These are phyloP conservation scores for Nicator chloris DNA, from an alignment of 2,113 vertebrate genomes.

Conservation along the genomic window DNA sequence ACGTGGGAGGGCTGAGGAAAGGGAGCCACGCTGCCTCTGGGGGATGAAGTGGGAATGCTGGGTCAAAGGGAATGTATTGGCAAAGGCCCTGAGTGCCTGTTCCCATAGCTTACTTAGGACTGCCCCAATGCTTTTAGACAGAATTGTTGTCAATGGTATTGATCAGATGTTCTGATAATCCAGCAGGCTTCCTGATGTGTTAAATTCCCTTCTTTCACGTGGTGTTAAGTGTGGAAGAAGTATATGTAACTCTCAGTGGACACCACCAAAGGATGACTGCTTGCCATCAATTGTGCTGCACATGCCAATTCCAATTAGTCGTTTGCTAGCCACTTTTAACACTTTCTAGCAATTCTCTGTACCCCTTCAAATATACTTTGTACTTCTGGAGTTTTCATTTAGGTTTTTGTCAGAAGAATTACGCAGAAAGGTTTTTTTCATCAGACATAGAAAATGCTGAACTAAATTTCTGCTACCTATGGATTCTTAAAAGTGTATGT, in stretches of 20 bases:
- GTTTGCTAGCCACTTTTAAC: slow-evolving; percentile 27
- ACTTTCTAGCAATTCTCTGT: neutral
- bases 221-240: slow-evolving; percentile 66
- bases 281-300: neutral
- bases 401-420: neutral
- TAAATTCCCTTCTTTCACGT: slow-evolving; percentile 75
- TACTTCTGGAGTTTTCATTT: neutral
- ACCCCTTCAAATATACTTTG: neutral
- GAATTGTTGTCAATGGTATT: slow-evolving; percentile 86
- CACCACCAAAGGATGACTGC: neutral
- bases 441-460: neutral
- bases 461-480: neutral
- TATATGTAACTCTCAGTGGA: slow-evolving; percentile 51
- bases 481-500: neutral
- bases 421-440: neutral
- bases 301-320: slow-evolving; percentile 65
- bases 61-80: slow-evolving; percentile 77
- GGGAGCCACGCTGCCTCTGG: slow-evolving; percentile 69
- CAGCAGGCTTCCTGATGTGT: slow-evolving; percentile 79
- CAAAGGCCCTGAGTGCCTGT: slow-evolving; percentile 51
- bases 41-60: slow-evolving; percentile 64
- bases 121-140: slow-evolving; percentile 79
- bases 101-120: slow-evolving; percentile 54
- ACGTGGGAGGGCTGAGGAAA: slow-evolving; percentile 75
- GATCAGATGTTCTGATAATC: slow-evolving; percentile 87